Percentiles rank a stretch among this genome's conserved stretches.
phyloP scores from a whole-genome alignment of 2,113 vertebrate species.

The Heteronetta atricapilla region DNA sequence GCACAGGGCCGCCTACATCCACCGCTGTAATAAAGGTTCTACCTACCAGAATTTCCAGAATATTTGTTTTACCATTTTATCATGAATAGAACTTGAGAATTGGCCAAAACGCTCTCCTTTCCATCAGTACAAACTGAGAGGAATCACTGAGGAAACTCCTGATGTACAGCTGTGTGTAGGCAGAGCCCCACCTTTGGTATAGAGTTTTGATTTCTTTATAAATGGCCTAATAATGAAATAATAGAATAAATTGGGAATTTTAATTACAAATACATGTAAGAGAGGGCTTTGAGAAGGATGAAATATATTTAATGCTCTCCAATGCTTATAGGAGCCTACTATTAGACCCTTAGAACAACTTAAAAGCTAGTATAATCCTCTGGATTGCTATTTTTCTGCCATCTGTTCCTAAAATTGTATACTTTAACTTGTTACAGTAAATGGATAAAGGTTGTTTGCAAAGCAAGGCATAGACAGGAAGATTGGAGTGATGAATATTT shows the following conservation, averaged over 20 bases:
- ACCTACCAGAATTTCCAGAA: neutral
- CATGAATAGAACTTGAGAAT: rapidly evolving
- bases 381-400: neutral
- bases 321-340: neutral
- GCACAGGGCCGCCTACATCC: neutral
- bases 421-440: neutral
- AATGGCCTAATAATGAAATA: neutral
- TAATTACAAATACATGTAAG: neutral
- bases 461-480: neutral
- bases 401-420: neutral
- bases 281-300: neutral
- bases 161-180: neutral
- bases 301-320: neutral
- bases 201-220: neutral
- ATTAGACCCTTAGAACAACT: neutral
- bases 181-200: neutral
- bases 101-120: neutral
- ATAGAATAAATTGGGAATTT: neutral
- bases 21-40: neutral
- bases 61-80: neutral
- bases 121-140: neutral
- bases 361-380: neutral
- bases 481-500: neutral
- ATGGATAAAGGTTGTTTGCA: neutral
- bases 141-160: neutral